Base-by-base conservation (phyloP, 2,888 invertebrate species). In the Cephus sareptanus region DNA sequence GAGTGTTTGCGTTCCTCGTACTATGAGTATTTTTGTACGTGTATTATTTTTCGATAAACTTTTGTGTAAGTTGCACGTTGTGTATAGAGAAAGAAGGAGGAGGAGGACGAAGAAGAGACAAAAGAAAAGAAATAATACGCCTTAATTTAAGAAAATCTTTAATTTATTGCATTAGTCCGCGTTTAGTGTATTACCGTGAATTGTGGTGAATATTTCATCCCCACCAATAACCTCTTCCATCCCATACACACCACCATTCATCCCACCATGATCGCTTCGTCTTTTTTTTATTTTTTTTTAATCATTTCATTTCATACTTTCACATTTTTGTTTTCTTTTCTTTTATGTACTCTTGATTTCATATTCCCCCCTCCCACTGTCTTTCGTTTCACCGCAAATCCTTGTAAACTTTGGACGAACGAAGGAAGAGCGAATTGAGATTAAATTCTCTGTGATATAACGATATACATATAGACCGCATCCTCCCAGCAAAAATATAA, bases 381-480 rank as follows among this genome's bases (percentile, higher is more conserved):
- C 23, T 23, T 23, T 56, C 23, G 23, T 23, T 56, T 23, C 23
- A 23, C 2, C 9, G 56, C 2, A 23, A 56, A 56, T 3, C 9
- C 9, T 70, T 71, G 2, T 3, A 9, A 71, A 31, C 71, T 71
- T 71, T 3, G 13, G 71, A 71, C 33, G 31, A 34, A 71, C 31
- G 71, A 34, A 75, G 74, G 81, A 83, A 71, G 79, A 79, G 79
- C 77, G 79, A 83, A 79, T 80, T 76, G 85, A 82, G 80, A 83
- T 86, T 88, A 85, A 87, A 86, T 90, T 89, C 90, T 90, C 89
- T 90, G 90, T 90, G 90, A 90, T 90, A 90, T 89, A 90, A 88
- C 87, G 80, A 87, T 71, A 71, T 71, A 71, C 3, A 13, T 71
- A 13, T 31, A 81, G 84, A 86, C 88, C 89, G 85, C 87, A 56